phyloP scores from a whole-genome alignment of 2,113 vertebrate genomes.

The Stictonetta naevosa region DNA sequence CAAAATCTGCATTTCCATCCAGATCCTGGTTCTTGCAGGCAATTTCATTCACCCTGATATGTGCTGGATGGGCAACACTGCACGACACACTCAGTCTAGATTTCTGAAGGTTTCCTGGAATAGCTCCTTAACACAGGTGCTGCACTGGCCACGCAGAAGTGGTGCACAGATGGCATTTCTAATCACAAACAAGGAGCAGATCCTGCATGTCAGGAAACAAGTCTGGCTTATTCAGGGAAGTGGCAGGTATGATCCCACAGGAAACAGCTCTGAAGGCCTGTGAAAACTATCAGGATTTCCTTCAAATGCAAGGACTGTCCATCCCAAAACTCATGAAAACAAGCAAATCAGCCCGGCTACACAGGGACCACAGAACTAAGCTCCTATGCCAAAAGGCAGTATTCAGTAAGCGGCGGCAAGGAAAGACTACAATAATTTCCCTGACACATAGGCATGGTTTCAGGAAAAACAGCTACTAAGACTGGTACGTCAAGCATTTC shows the following conservation, averaged over 20 bases:
- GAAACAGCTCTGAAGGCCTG: background rate
- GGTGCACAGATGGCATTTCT: background rate
- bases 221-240: background rate
- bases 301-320: background rate
- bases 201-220: background rate
- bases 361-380: background rate
- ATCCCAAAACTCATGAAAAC: background rate
- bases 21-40: accelerated
- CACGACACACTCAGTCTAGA: background rate
- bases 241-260: background rate
- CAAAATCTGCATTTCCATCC: background rate
- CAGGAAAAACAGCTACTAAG: background rate
- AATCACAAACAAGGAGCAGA: background rate
- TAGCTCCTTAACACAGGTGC: accelerated
- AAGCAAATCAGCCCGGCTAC: background rate
- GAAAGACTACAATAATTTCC: background rate
- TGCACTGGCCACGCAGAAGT: background rate
- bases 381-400: background rate
- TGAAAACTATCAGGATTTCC: background rate
- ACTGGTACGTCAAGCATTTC: background rate
- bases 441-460: background rate
- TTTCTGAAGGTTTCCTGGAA: background rate
- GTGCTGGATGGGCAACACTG: background rate
- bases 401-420: accelerated
- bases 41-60: background rate